phyloP scores from a whole-genome alignment of 2,888 invertebrate genomes.

The Nomada flava region DNA sequence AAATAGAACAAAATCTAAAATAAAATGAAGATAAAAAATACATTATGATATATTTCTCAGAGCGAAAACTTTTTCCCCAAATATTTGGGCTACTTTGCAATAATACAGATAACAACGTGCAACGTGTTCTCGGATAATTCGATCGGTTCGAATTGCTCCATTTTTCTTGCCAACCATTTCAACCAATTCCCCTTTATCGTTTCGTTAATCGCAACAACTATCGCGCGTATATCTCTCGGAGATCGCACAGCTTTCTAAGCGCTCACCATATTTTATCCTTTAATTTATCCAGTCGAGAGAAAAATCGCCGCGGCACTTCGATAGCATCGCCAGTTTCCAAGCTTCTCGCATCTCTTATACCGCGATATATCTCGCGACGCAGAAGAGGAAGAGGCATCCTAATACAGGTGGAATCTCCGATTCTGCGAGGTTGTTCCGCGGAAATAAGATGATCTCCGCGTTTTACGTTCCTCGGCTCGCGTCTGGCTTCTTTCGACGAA shows the following conservation, averaged over 20 bases:
- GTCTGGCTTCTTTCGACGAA: constrained; percentile 60
- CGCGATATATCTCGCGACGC: constrained; percentile 31
- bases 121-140: too few species aligned
- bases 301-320: constrained; percentile 18
- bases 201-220: too few species aligned
- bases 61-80: too few species aligned
- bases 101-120: too few species aligned
- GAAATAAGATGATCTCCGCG: constrained; percentile 61
- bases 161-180: too few species aligned
- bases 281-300: constrained; percentile 24
- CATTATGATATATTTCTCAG: too few species aligned
- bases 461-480: constrained; percentile 55
- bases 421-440: constrained; percentile 40
- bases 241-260: background rate
- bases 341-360: background rate
- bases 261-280: background rate
- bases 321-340: constrained; percentile 4
- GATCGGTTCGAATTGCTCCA: too few species aligned
- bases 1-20: too few species aligned
- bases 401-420: constrained; percentile 39
- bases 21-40: too few species aligned
- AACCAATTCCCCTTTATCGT: too few species aligned
- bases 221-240: background rate
- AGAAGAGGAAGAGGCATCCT: constrained; percentile 17
- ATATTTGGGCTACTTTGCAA: too few species aligned